Percentiles rank a stretch among this genome's conserved stretches.
These are phyloP conservation scores for Melanchra persicariae DNA, from an alignment of 2,888 invertebrate species.

Conservation along the genomic window DNA sequence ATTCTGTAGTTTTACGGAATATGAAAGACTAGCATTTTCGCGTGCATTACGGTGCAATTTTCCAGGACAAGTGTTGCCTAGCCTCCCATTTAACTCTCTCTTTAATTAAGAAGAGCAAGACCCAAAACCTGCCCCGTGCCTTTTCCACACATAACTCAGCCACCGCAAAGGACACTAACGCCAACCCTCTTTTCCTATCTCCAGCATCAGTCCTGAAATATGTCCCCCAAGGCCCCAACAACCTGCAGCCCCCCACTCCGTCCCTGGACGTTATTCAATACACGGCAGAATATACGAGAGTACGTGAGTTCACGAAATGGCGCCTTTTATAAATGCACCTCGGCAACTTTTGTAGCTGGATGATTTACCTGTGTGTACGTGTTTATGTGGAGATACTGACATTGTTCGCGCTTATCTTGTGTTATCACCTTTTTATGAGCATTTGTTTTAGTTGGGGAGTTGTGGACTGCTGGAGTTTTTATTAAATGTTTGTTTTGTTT, in stretches of 20 bases:
- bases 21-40: neutral
- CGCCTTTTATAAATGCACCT: slow-evolving; percentile 61
- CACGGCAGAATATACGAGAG: slow-evolving; percentile 61
- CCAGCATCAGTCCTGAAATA: slow-evolving; percentile 4
- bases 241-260: slow-evolving; percentile 28
- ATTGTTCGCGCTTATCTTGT: slow-evolving; percentile 31
- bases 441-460: slow-evolving; percentile 8
- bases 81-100: too few relatives aligned
- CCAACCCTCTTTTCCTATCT: slow-evolving; percentile 1
- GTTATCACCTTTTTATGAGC: slow-evolving; percentile 23
- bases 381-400: slow-evolving; percentile 45
- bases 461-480: neutral
- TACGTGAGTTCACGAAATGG: slow-evolving; percentile 61
- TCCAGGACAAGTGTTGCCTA: too few relatives aligned
- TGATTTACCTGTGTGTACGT: slow-evolving; percentile 57
- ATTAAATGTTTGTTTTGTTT: slow-evolving; percentile 6
- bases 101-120: neutral
- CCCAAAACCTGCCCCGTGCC: neutral
- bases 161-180: slow-evolving; percentile 3
- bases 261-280: slow-evolving; percentile 66
- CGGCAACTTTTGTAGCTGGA: slow-evolving; percentile 41
- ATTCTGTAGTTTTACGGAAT: neutral
- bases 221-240: neutral
- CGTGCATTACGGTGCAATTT: neutral
- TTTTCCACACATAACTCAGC: neutral